Evolutionary conservation across 2,888 invertebrate genomes (phyloP), one percentile per base, ranked within the genome.

Genomic region (Lymantria monacha): DNA sequence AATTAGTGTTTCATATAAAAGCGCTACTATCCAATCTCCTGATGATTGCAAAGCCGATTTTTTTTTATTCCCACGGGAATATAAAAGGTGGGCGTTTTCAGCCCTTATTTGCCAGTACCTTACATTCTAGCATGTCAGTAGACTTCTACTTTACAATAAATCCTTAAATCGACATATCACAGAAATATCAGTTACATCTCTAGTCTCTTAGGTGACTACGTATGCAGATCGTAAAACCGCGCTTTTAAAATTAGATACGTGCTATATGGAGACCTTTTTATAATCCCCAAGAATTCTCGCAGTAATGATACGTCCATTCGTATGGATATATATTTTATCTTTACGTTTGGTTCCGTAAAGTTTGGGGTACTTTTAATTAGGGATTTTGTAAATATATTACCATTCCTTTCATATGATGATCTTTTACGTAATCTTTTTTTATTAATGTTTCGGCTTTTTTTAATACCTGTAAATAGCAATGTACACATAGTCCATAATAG

Each of bases 261-360:
- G 79, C 74, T 71, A 51, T 74, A 61, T 68, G 63, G 64, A 70
- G 51, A 58, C 83, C 83, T 81, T 85, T 83, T 85, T 80, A 83
- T 88, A 90, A 89, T 88, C 90, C 87, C 75, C 66, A 83, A 85
- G 85, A 85, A 85, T 85, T 77, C 74, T 75, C 76, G 72, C 79
- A 77, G 72, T 85, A 86, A 88, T 83, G 81, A 83, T 82, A 74
- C 79, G 78, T 74, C 78, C 81, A 77, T 84, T 86, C 76, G 77
- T 81, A 81, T 79, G 81, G 78, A 76, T 79, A 77, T 81, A 78
- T 70, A 60, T 70, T 75, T 77, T 80, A 80, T 78, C 79, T 79
- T 72, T 63, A 74, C 80, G 77, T 78, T 76, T 57, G 58, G 66
- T 69, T 60, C 37, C 10, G 36, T 22, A 15, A 41, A 55, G 37